Base-by-base conservation (phyloP, 1,140 invertebrate genomes). In the Thaumetopoea pityocampa region DNA sequence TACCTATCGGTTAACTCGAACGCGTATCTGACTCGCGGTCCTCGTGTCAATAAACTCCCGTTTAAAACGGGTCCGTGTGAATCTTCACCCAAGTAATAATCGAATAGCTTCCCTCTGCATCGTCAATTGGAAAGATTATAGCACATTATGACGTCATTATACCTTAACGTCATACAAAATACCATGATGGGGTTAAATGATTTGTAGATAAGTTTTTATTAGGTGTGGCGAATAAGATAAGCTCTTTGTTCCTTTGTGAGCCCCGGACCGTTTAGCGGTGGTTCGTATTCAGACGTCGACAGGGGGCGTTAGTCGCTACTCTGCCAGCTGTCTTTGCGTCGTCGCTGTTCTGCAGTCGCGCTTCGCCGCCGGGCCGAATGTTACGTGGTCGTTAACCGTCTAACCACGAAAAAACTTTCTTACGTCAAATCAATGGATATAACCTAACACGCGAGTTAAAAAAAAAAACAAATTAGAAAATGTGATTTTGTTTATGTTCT, bases 351-450 rank as follows among this genome's bases (percentile, higher is more conserved):
- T 46, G 46, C 65, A 82, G 78, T 80, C 52, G 44, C 41, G 57
- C 54, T 50, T 53, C 18, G 58, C 33, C 14, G 44, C 47, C 41
- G 24, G 43, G 12, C 46, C 46, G 14, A 27, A 11, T 28, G 29
- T 45, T 34, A 60, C 62, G 68, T 66, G 36, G 41, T 23, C 27
- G 23, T 32, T 18, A 29, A 38, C 22, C 49, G 32, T 50, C 40
- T 18, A 33, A 16, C 11, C 16, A 29, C 18, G 35, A 23, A 54
- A 64, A 80, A 83, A 80, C 74, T 83, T 83, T 80, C 64, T 83
- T 81, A 76, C 74, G 77, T 79, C 70, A 74, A 76, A 69, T 72
- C 76, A 69, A 83, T 83, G 79, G 79, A 81, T 83, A 81, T 81
- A 83, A 83, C 79, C 74, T 83, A 83, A 80, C 66, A 66, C 45